A percentile compares a stretch with the other conserved stretches of the same genome.
Evolutionary conservation across 1,140 invertebrate species (phyloP).

Genomic region (Frieseomelitta varia): DNA sequence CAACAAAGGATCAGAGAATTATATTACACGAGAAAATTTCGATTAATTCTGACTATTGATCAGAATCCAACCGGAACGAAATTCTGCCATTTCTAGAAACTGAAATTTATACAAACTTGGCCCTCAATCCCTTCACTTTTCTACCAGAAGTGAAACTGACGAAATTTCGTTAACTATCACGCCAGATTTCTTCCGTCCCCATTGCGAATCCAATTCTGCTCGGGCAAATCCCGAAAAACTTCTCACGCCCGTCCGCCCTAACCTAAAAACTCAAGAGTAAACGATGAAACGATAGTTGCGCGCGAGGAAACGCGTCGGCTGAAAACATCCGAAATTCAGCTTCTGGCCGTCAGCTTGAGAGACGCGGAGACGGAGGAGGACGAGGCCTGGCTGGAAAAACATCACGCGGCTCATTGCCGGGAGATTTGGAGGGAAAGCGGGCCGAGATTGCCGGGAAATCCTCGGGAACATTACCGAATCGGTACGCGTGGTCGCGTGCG

Average conservation of each 20-base stretch:
- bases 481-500: constrained; percentile 53
- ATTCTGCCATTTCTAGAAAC: no score
- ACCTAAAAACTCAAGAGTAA: not conserved
- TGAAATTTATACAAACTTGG: no score
- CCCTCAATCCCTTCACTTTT: no score
- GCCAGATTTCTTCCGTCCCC: not conserved
- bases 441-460: constrained; percentile 49
- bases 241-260: not conserved
- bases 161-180: no score
- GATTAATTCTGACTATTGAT: no score
- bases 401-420: constrained; percentile 50
- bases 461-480: constrained; percentile 61
- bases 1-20: no score
- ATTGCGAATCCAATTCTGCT: not conserved
- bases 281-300: constrained; percentile 2
- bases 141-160: no score
- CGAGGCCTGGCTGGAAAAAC: constrained; percentile 15
- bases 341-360: constrained; percentile 6
- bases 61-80: no score
- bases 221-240: not conserved
- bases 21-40: no score
- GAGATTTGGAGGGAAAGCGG: constrained; percentile 57
- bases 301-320: not conserved
- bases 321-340: constrained; percentile 33
- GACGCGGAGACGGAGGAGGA: not conserved